These are phyloP conservation scores for Macrocentrus cingulum DNA, from an alignment of 1,140 invertebrate species.

Conservation along the genomic window DNA sequence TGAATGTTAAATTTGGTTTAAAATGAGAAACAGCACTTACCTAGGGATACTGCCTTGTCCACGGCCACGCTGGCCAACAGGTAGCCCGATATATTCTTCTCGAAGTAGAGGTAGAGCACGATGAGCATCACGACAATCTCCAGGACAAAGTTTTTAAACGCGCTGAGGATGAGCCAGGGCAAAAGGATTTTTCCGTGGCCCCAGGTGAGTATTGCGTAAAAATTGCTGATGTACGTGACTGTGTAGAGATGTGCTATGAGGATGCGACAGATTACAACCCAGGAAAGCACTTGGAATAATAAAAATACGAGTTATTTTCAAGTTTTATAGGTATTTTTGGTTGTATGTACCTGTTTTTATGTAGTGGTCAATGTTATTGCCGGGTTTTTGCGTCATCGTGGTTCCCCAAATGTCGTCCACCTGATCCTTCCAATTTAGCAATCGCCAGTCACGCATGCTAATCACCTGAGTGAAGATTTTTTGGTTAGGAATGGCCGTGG, in stretches of 20 bases:
- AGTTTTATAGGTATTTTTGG: neutral
- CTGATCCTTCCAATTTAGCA: constrained; percentile 32
- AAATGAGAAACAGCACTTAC: constrained; percentile 32
- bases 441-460: constrained; percentile 36
- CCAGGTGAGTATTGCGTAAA: constrained; percentile 41
- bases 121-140: constrained; percentile 33
- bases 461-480: constrained; percentile 25
- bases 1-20: neutral
- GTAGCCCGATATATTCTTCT: constrained; percentile 24
- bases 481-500: neutral
- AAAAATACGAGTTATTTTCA: neutral
- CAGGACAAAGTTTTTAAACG: constrained; percentile 36
- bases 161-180: constrained; percentile 41
- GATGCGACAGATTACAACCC: constrained; percentile 34
- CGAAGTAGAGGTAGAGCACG: constrained; percentile 31
- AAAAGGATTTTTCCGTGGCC: constrained; percentile 33
- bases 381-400: constrained; percentile 15
- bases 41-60: constrained; percentile 32
- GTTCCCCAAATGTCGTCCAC: constrained; percentile 37
- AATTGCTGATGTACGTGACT: constrained; percentile 35
- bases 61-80: constrained; percentile 34
- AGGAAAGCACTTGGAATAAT: constrained; percentile 36
- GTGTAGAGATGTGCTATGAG: constrained; percentile 34
- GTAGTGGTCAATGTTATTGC: constrained; percentile 12
- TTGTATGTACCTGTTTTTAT: constrained; percentile 18